These are phyloP conservation scores for Laupala kohalensis DNA, from an alignment of 1,140 invertebrate genomes.

Conservation along the genomic window DNA sequence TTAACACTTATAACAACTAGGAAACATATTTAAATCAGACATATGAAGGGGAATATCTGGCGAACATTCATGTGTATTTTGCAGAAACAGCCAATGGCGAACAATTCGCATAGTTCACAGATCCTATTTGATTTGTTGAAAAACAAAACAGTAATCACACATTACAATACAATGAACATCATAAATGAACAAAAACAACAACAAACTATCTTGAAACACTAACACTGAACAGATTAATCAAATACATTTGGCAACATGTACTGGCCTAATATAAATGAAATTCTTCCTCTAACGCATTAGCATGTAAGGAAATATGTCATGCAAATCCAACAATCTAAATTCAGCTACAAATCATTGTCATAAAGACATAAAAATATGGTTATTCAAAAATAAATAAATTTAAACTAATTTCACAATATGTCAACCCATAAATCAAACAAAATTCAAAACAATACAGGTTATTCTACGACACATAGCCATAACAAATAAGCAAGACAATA, in stretches of 20 bases:
- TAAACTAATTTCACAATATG: background rate
- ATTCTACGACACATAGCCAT: background rate
- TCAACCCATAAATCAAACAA: background rate
- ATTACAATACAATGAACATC: too few relatives aligned
- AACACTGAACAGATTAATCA: background rate
- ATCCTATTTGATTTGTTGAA: too few relatives aligned
- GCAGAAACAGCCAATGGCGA: background rate
- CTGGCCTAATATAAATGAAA: background rate
- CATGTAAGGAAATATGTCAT: background rate
- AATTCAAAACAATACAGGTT: background rate
- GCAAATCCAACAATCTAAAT: background rate
- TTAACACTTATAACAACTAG: too few relatives aligned
- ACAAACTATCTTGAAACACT: background rate
- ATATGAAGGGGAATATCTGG: too few relatives aligned
- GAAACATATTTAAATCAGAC: too few relatives aligned
- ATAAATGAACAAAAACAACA: background rate
- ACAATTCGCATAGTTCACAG: too few relatives aligned
- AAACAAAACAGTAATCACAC: too few relatives aligned
- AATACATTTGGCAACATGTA: background rate
- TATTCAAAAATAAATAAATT: background rate
- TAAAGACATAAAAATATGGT: background rate
- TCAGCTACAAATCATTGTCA: background rate
- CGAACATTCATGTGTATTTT: too few relatives aligned
- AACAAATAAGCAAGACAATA: background rate
- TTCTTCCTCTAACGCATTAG: background rate